Conservation (phyloP, 1,140 invertebrate genomes). For the Drosophila orosa region DNA sequence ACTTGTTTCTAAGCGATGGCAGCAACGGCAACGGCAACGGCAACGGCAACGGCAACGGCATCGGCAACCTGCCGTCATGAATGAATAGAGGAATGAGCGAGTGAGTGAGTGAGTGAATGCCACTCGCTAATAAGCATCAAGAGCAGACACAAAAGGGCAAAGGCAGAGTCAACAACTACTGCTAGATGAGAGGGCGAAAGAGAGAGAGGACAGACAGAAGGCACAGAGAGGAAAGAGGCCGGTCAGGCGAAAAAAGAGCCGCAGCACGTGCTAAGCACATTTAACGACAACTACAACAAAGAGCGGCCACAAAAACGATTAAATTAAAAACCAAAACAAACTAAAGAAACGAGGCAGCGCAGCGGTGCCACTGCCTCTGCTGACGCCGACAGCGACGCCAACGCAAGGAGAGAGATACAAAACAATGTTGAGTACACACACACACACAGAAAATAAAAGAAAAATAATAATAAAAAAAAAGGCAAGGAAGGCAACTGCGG, state of each 20-base stretch:
- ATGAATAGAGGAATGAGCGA: slow-evolving; percentile 49
- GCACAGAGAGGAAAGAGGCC: slow-evolving; percentile 40
- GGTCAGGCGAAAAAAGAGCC: slow-evolving; percentile 54
- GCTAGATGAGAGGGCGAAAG: slow-evolving; percentile 10
- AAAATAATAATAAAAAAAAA: slow-evolving; percentile 51
- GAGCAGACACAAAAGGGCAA: slow-evolving; percentile 80
- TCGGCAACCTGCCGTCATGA: slow-evolving; percentile 57
- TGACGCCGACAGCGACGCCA: slow-evolving; percentile 4
- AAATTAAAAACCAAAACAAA: slow-evolving; percentile 82
- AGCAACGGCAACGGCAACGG: slow-evolving; percentile 27
- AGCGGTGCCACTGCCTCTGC: slow-evolving; percentile 24
- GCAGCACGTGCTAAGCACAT: slow-evolving; percentile 79
- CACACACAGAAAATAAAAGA: slow-evolving; percentile 8
- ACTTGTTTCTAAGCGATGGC: slow-evolving; percentile 76
- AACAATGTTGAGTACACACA: slow-evolving; percentile 73
- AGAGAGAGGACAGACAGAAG: slow-evolving; percentile 21
- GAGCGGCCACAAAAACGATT: slow-evolving; percentile 74
- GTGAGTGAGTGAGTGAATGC: slow-evolving; percentile 61
- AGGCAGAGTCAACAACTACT: slow-evolving; percentile 48
- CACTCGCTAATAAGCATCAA: slow-evolving; percentile 81
- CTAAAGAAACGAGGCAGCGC: slow-evolving; percentile 70
- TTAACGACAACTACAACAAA: slow-evolving; percentile 77
- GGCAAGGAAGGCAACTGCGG: slow-evolving; percentile 18
- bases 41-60: slow-evolving; percentile 46
- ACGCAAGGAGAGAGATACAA: slow-evolving; percentile 61